Evolutionary conservation across 2,113 vertebrate genomes (phyloP), one percentile per base, ranked within the genome.

Genomic region (Tragelaphus strepsiceros): DNA sequence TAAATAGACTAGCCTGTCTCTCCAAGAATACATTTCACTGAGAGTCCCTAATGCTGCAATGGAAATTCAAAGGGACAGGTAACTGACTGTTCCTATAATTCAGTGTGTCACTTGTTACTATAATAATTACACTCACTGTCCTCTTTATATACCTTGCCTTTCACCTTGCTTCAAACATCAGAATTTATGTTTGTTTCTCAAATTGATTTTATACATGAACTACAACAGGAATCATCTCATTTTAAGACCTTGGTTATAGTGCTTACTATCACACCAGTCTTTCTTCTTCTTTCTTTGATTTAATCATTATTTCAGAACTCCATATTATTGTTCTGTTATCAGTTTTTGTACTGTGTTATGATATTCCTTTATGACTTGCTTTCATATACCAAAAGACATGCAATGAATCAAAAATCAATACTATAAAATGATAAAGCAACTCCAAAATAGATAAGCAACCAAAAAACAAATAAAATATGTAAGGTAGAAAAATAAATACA

Each of bases 51-150:
- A 67, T 51, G 49, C 46, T 87, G 12, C 14, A 28, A 19, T 58
- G 28, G 49, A 97, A 98, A 98, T 94, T 93, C 82, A 96, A 97
- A 97, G 80, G 56, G 91, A 95, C 86, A 97, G 62, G 28, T 95
- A 97, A 96, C 28, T 91, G 97, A 95, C 74, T 43, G 19, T 78
- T 93, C 9, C 56, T n/a, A 77, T 71, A 84, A 97, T 93, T 97
- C 61, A 39, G 46, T 13, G 14, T 89, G 98, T 81, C 96, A 90
- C 59, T 85, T 81, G 96, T 97, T 98, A 97, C 67, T 3, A 21
- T 19, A 58, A 58, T 81, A 97, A 95, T 98, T 97, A 95, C 5
- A 19, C 53, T 89, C 24, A 26, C 61, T 91, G 67, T 93, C 53
- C 32, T 53, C n/a, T 6, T 93, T 8, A 26, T 78, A 46, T 19